Base-by-base conservation (phyloP, 2,113 vertebrate genomes). In the Ceyx melanurus region DNA sequence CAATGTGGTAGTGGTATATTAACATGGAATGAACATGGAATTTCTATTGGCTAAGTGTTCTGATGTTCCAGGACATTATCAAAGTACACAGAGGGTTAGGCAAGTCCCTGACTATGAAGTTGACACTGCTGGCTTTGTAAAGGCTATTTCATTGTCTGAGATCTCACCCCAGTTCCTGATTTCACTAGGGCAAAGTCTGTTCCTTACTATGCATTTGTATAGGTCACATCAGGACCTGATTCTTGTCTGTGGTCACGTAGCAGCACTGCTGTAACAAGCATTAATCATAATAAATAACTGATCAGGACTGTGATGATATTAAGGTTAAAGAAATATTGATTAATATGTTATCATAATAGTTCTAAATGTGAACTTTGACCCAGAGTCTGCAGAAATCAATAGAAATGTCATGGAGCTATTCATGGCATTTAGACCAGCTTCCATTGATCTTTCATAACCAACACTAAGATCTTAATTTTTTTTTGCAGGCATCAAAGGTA, bases 241-340 rank as follows among this genome's bases (percentile, higher is more conserved):
- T 87, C 91, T 92, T 19, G 81, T 5, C 86, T 46, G 70, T 50
- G 86, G 83, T 96, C 96, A 96, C 93, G 92, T 95, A 94, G 86
- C 92, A 65, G 14, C 51, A 3, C 33, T 66, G 37, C 5, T 15
- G 40, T 22, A 68, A 13, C 73, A 79, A 89, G 46, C 21, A 28
- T 56, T 48, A 78, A 65, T 65, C 82, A 23, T 42, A 31, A 92
- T 83, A 53, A 90, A 91, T 37, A 93, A 80, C 58, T 76, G 72
- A 60, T 89, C 66, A 5, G 46, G 50, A 21, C n/a, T n/a, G 13
- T 5, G 35, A 53, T 37, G 78, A 91, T 91, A 93, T 54, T 37
- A 40, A 95, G 56, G 23, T 67, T 71, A 35, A 58, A 60, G 60
- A 86, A 82, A 58, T 66, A 48, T 46, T 62, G 78, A 46, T 80